Conservation (phyloP, 2,888 invertebrate species). For the Drosophila limbata region DNA sequence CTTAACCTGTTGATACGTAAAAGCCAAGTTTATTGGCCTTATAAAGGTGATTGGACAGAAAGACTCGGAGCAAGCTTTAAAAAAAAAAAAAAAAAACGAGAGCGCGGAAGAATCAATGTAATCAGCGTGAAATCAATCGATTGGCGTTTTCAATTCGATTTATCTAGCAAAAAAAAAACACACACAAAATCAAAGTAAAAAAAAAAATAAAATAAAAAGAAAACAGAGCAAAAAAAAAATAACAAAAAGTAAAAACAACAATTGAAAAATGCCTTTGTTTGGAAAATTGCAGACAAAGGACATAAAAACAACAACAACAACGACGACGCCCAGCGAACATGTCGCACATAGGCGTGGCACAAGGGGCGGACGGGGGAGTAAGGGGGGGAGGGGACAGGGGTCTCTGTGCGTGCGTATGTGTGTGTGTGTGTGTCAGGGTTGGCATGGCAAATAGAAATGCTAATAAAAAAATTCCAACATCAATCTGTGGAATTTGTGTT, state of each 20-base stretch:
- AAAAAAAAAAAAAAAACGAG: neutral
- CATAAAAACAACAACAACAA: conserved; percentile 41
- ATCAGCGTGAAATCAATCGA: conserved; percentile 75
- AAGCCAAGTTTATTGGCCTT: conserved; percentile 1
- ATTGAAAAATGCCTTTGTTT: conserved; percentile 81
- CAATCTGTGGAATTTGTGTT: conserved; percentile 81
- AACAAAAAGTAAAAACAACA: conserved; percentile 49
- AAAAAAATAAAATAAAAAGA: conserved; percentile 10
- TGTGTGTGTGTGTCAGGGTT: conserved; percentile 12
- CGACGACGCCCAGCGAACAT: conserved; percentile 10
- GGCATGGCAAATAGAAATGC: conserved; percentile 76
- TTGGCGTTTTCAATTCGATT: conserved; percentile 51
- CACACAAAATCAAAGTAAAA: conserved; percentile 44
- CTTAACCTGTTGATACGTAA: neutral
- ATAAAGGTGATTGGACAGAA: neutral
- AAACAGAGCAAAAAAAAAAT: conserved; percentile 8
- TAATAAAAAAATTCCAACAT: conserved; percentile 82
- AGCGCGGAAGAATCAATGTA: conserved; percentile 65
- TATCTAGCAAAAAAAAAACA: conserved; percentile 26
- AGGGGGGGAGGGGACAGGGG: conserved; percentile 15
- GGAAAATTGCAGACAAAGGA: conserved; percentile 70
- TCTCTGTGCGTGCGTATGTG: conserved; percentile 1
- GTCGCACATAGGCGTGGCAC: conserved; percentile 49
- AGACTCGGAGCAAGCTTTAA: neutral
- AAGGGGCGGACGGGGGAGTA: neutral